Base-by-base conservation (phyloP, 2,888 invertebrate genomes). In the Ecliptopera silaceata region DNA sequence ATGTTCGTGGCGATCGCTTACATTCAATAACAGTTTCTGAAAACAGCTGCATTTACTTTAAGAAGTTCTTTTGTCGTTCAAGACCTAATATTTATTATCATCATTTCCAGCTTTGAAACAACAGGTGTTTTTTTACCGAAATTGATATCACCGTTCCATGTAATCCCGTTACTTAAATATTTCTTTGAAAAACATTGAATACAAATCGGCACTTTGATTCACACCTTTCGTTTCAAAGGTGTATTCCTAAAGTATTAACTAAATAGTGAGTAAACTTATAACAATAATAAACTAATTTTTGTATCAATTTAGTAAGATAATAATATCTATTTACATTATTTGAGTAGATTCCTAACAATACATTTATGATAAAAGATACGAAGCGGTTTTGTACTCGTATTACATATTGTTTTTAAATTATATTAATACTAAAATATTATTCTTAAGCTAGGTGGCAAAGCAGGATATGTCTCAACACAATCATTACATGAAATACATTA, bases 391-490 rank as follows among this genome's bases (percentile, higher is more conserved):
- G 72, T 74, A 75, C 72, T 73, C 58, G 65, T 66, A 71, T 72
- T 70, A 34, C 52, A 60, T n/a, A n/a, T n/a, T n/a, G n/a, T 63
- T 61, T 72, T 72, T 76, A 77, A 65, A 64, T 65, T 52, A 62
- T 69, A 68, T 31, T 42, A 59, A 39, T 43, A 22, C 15, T 59
- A 47, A 72, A 54, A 44, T 31, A 17, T 29, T 36, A 31, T 43
- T 42, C 55, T 22, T 61, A 17, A 67, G 32, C 74, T 84, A 85
- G 72, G 82, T 86, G 86, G 86, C 86, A 85, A 83, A 83, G 74
- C 82, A 84, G 80, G 88, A 88, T 88, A 88, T 84, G 85, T 86
- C 72, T 71, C 78, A 82, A 80, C 77, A 38, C 45, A 55, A 65
- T 59, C 55, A 68, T 64, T 66, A 54, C 63, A 75, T 72, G 71